Evolutionary conservation across 2,888 invertebrate species (phyloP).

Genomic region (Horisme vitalbata): DNA sequence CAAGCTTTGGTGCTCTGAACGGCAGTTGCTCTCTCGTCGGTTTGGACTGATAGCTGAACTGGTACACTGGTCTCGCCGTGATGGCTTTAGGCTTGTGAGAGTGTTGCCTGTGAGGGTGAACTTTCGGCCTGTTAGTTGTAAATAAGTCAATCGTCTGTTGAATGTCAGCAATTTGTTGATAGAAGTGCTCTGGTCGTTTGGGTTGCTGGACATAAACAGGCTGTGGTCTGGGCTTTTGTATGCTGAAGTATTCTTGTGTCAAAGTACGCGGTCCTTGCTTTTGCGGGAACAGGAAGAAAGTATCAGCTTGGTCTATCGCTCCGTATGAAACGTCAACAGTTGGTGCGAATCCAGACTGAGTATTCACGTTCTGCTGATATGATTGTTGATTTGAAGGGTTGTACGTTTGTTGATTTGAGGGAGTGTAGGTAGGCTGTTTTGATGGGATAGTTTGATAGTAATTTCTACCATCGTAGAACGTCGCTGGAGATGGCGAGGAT

Average conservation of each 20-base stretch:
- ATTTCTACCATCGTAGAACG: constrained; percentile 73
- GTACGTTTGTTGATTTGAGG: constrained; percentile 26
- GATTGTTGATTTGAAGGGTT: constrained; percentile 34
- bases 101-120: constrained; percentile 64
- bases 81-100: constrained; percentile 76
- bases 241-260: constrained; percentile 79
- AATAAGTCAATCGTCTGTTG: constrained; percentile 86
- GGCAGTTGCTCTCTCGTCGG: constrained; percentile 70
- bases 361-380: constrained; percentile 55
- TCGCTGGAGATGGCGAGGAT: constrained; percentile 81
- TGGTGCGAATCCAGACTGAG: constrained; percentile 62
- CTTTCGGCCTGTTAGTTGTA: constrained; percentile 81
- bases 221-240: constrained; percentile 70
- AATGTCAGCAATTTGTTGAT: constrained; percentile 85
- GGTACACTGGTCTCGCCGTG: constrained; percentile 85
- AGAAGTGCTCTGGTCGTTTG: constrained; percentile 81
- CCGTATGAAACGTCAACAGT: constrained; percentile 72
- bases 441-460: constrained; percentile 69
- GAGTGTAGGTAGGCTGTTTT: constrained; percentile 27
- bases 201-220: constrained; percentile 66
- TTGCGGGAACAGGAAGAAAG: constrained; percentile 76
- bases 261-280: constrained; percentile 77
- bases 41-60: constrained; percentile 88
- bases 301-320: constrained; percentile 70
- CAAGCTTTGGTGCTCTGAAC: constrained; percentile 79